These are phyloP conservation scores for Calliphora vicina DNA, from an alignment of 1,140 invertebrate genomes.

Conservation along the genomic window DNA sequence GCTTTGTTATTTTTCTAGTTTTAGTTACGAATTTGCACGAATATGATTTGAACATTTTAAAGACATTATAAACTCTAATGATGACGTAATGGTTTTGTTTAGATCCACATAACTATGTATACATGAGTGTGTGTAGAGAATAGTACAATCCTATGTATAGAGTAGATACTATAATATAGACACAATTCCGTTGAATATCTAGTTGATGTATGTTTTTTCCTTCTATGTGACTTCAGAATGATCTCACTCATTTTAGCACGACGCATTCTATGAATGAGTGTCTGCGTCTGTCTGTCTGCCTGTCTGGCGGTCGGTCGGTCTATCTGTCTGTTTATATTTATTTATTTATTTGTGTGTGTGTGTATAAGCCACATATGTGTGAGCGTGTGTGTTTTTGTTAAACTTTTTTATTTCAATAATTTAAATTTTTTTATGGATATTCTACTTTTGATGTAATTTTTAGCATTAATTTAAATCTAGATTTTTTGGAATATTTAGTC, in stretches of 20 bases:
- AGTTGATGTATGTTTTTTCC: neutral
- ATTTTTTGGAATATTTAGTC: neutral
- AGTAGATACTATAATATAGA: neutral
- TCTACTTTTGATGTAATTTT: neutral
- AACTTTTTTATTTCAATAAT: neutral
- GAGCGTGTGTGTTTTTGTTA: neutral
- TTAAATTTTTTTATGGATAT: neutral
- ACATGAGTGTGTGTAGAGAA: no score
- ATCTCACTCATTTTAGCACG: neutral
- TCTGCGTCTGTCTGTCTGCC: no score
- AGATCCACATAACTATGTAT: neutral
- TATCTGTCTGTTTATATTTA: neutral
- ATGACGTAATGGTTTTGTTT: neutral
- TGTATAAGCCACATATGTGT: neutral
- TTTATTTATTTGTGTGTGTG: no score
- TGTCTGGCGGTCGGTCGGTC: neutral
- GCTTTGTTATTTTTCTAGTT: no score
- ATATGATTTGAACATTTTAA: neutral
- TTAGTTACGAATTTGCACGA: neutral
- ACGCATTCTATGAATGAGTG: no score
- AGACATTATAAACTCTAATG: neutral
- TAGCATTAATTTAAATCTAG: neutral
- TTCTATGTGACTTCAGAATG: neutral
- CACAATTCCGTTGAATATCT: neutral
- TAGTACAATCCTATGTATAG: no score